Percentiles rank a stretch among this genome's conserved stretches.
phyloP scores from a whole-genome alignment of 2,113 vertebrate species.

The Lipophrys pholis region DNA sequence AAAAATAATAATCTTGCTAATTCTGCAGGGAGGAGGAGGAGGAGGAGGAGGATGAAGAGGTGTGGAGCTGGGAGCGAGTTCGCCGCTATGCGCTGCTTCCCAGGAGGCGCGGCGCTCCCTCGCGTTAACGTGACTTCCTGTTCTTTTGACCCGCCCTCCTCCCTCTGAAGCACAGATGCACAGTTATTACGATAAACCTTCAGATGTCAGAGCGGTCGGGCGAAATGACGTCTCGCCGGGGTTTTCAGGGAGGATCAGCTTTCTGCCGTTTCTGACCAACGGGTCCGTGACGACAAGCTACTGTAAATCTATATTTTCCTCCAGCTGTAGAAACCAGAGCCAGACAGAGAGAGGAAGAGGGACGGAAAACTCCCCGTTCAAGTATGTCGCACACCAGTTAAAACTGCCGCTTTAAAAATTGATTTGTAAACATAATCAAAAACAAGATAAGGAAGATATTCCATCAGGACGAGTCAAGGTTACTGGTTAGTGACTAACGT shows the following conservation, averaged over 20 bases:
- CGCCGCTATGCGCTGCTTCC: too few relatives aligned
- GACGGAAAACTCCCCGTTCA: not conserved
- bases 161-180: conserved; percentile 10
- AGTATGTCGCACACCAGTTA: too few relatives aligned
- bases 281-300: not conserved
- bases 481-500: too few relatives aligned
- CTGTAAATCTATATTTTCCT: conserved; percentile 1
- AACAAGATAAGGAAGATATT: too few relatives aligned
- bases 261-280: not conserved
- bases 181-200: not conserved
- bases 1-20: conserved; percentile 86
- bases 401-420: too few relatives aligned
- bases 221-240: conserved; percentile 3
- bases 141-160: not conserved
- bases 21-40: conserved; percentile 49
- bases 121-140: not conserved
- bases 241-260: conserved; percentile 1
- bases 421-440: too few relatives aligned
- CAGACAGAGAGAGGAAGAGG: conserved; percentile 16
- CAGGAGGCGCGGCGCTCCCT: too few relatives aligned
- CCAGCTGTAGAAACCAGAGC: conserved; percentile 14
- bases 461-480: too few relatives aligned
- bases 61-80: too few relatives aligned
- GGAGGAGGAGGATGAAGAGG: not conserved
- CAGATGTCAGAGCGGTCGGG: conserved; percentile 2